Percentiles rank a stretch among this genome's conserved stretches.
phyloP scores from a whole-genome alignment of 2,888 invertebrate genomes.

The Lutraria lutraria region DNA sequence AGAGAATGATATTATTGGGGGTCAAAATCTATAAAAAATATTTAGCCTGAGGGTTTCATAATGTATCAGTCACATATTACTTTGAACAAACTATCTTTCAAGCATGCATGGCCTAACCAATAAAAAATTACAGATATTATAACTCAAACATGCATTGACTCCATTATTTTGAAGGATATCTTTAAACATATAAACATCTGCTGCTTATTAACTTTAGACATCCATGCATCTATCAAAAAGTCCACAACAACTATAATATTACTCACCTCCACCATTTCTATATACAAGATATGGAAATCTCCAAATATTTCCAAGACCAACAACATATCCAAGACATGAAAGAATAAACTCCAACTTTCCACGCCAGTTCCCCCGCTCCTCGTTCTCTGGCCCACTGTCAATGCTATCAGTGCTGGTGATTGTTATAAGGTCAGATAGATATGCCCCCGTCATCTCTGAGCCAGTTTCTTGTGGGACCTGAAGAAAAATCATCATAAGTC shows the following conservation, averaged over 20 bases:
- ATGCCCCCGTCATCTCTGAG: conserved; percentile 75
- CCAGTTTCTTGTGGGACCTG: conserved; percentile 59
- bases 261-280: conserved; percentile 85
- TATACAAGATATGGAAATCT: conserved; percentile 92
- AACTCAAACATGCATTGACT: no score
- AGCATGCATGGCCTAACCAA: no score
- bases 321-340: conserved; percentile 89
- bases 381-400: conserved; percentile 85
- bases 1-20: no score
- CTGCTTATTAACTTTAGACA: no score
- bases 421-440: conserved; percentile 79
- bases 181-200: no score
- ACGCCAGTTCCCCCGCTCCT: conserved; percentile 87
- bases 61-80: no score
- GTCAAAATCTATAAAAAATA: no score
- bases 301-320: conserved; percentile 89
- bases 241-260: neutral
- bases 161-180: no score
- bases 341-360: conserved; percentile 89
- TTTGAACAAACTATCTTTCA: no score
- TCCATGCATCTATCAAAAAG: no score
- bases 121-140: no score
- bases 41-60: no score
- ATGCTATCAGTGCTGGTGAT: conserved; percentile 79
- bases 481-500: neutral